phyloP scores from a whole-genome alignment of 2,113 vertebrate species.

The Brachirus orientalis region DNA sequence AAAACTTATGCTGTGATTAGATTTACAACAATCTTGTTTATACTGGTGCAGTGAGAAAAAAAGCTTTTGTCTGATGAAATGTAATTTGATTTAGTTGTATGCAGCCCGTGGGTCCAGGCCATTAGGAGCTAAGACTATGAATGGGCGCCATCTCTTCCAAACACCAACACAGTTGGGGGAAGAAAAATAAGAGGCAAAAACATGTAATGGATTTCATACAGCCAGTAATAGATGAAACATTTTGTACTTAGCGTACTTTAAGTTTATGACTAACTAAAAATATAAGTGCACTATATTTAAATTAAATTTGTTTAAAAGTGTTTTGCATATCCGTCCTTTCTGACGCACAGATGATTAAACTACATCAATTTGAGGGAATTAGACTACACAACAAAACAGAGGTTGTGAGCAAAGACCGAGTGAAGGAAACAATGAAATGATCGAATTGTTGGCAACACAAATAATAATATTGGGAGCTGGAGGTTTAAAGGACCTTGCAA shows the following conservation, averaged over 20 bases:
- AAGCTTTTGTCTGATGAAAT: constrained; percentile 71
- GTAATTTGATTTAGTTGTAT: constrained; percentile 71
- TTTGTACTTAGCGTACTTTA: constrained; percentile 40
- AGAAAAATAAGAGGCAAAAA: neutral
- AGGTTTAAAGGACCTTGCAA: neutral
- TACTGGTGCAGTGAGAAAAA: constrained; percentile 50
- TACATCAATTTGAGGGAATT: constrained; percentile 13
- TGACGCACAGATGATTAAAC: constrained; percentile 8
- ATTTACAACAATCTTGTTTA: constrained; percentile 69
- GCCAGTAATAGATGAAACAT: constrained; percentile 28
- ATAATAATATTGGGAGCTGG: neutral
- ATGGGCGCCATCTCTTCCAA: constrained; percentile 28
- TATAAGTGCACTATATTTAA: constrained; percentile 30
- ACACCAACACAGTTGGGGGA: constrained; percentile 40
- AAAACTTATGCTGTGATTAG: constrained; percentile 64
- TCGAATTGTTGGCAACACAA: neutral
- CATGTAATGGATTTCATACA: constrained; percentile 45
- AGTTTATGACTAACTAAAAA: constrained; percentile 41
- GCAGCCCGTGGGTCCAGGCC: constrained; percentile 52
- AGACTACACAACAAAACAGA: constrained; percentile 8
- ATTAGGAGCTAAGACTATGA: constrained; percentile 39
- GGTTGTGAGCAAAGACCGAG: neutral
- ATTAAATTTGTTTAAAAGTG: constrained; percentile 45
- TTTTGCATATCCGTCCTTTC: constrained; percentile 9
- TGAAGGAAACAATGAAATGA: neutral